These are phyloP conservation scores for Lophura nycthemera DNA, from an alignment of 2,113 vertebrate genomes.

Conservation along the genomic window DNA sequence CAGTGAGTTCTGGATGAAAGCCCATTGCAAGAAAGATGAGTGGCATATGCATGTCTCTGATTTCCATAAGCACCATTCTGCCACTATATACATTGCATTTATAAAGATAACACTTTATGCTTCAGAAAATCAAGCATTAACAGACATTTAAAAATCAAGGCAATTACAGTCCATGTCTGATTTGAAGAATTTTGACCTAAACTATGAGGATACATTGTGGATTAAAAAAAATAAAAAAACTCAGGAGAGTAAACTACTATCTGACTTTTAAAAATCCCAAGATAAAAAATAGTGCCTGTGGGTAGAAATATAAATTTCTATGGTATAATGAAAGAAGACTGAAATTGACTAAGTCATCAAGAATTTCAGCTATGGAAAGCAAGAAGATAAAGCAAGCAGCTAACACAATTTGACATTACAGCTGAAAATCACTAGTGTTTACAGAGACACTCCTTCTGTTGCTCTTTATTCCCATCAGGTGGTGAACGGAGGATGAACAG, in stretches of 20 bases:
- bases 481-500: not conserved
- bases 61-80: not conserved
- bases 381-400: not conserved
- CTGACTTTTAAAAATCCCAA: not conserved
- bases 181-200: not conserved
- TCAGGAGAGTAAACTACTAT: not conserved
- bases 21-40: not conserved
- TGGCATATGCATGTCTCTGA: not conserved
- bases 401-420: not conserved
- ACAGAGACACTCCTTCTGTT: not conserved
- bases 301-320: not conserved
- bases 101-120: not conserved
- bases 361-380: not conserved
- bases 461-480: slow-evolving; percentile 9
- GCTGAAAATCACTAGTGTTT: not conserved
- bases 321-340: not conserved
- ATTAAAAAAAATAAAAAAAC: not conserved
- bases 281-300: not conserved
- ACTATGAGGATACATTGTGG: not conserved
- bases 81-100: not conserved
- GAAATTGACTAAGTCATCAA: not conserved
- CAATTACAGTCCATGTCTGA: not conserved
- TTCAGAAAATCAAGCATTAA: not conserved
- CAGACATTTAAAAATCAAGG: not conserved
- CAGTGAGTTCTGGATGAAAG: not conserved